These are phyloP conservation scores for Pardalotus punctatus DNA, from an alignment of 2,113 vertebrate genomes.

Conservation along the genomic window DNA sequence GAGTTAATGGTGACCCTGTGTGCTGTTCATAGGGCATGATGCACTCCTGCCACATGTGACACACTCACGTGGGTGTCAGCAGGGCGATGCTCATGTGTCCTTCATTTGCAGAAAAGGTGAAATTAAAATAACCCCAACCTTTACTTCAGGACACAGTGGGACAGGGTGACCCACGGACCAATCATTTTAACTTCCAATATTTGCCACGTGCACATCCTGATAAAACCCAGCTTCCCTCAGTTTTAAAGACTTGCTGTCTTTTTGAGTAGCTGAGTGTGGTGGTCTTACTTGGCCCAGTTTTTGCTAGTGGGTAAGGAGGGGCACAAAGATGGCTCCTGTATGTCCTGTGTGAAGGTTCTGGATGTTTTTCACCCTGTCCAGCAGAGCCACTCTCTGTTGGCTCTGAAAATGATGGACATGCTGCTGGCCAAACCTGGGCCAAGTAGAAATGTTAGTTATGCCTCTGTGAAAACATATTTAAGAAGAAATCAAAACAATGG, in stretches of 20 bases:
- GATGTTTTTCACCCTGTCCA: too few relatives aligned
- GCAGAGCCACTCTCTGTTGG: too few relatives aligned
- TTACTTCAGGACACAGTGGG: background rate
- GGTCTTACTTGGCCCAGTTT: too few relatives aligned
- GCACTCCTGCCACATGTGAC: background rate
- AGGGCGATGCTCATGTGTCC: rapidly evolving
- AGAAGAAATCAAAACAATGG: too few relatives aligned
- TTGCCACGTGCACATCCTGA: background rate
- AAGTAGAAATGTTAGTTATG: too few relatives aligned
- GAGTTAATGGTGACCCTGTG: background rate
- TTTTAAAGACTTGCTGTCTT: background rate
- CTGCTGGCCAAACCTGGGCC: too few relatives aligned
- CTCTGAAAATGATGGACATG: too few relatives aligned
- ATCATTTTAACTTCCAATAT: background rate
- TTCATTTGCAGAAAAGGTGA: background rate
- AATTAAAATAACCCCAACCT: rapidly evolving
- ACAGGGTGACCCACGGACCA: background rate
- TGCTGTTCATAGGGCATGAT: background rate
- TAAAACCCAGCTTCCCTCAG: background rate
- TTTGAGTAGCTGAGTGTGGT: background rate
- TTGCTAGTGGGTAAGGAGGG: too few relatives aligned
- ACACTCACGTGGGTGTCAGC: background rate
- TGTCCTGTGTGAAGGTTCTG: too few relatives aligned
- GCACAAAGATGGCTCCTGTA: too few relatives aligned
- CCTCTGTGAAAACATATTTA: too few relatives aligned